Evolutionary conservation across 2,113 vertebrate species (phyloP), one percentile per base, ranked within the genome.

Genomic region (Anoura caudifer): DNA sequence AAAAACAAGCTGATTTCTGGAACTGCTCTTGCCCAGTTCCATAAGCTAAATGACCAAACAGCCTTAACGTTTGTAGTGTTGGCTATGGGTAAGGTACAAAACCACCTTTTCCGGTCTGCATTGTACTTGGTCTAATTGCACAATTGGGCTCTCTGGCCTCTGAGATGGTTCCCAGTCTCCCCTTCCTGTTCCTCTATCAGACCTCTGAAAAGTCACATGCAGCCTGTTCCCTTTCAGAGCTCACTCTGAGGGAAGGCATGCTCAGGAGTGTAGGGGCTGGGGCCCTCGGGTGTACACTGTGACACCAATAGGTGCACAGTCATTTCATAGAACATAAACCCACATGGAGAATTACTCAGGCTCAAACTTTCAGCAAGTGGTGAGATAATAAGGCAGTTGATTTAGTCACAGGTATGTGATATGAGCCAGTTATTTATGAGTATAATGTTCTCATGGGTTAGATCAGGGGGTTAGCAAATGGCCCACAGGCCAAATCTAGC

Each of bases 161-260:
- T 15, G 26, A 4, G 11, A 6, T 1, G 0, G 50, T n/a, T 38
- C 9, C 31, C 33, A 0, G 7, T 43, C 70, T 84, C 52, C 43
- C 22, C 47, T 52, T n/a, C 5, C 13, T 5, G 1, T 14, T 54
- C 43, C 17, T 16, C 11, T 56, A 0, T 7, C 31, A 50, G 31
- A 14, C 33, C 5, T 36, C 20, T 10, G 45, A 59, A 0, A 9
- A 47, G 69, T 4, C 12, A 0, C 15, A 36, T 0, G 14, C 26
- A 70, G 43, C 22, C 13, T 28, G 36, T 54, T 31, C 9, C 28
- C 59, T 0, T 8, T 22, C 31, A 10, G 41, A 38, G 63, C 77
- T 50, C 77, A 54, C 28, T 8, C 80, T 10, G 2, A 13, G 33
- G 36, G 24, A 38, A 63, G 33, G 19, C 13, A 5, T 14, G 24